Percentiles rank a stretch among this genome's conserved stretches.
Conservation (phyloP, 2,888 invertebrate genomes). For the Eumerus sabulonum region DNA sequence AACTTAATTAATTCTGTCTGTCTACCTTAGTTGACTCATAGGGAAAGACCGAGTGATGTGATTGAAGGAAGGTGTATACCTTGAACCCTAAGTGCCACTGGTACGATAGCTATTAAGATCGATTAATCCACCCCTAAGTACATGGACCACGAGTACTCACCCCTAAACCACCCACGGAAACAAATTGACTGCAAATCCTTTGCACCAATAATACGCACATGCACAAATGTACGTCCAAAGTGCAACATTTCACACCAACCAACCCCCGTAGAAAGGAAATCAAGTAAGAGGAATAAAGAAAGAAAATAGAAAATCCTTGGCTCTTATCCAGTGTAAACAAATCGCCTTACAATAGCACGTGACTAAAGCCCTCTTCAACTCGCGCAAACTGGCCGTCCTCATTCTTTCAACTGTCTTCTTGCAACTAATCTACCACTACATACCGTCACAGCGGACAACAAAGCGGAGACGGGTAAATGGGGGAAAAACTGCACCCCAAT, state of each 20-base stretch:
- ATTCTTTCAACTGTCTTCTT: constrained; percentile 14
- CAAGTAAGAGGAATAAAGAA: neutral
- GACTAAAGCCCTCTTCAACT: constrained; percentile 40
- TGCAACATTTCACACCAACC: constrained; percentile 78
- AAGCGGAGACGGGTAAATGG: constrained; percentile 44
- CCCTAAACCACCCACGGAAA: constrained; percentile 45
- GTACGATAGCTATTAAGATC: constrained; percentile 61
- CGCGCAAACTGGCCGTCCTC: constrained; percentile 23
- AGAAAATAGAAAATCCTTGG: constrained; percentile 57
- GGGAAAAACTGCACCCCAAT: constrained; percentile 60
- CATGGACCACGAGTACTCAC: constrained; percentile 16
- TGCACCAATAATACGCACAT: constrained; percentile 66
- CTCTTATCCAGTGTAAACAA: constrained; percentile 68
- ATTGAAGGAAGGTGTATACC: constrained; percentile 28
- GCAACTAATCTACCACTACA: constrained; percentile 56
- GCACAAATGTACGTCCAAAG: constrained; percentile 73
- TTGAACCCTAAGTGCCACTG: constrained; percentile 56
- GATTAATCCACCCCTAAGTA: constrained; percentile 67
- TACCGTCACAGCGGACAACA: too few relatives aligned
- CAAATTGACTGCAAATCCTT: constrained; percentile 68
- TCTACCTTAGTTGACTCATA: constrained; percentile 46
- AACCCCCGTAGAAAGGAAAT: neutral
- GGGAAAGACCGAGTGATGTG: neutral
- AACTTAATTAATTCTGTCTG: constrained; percentile 67
- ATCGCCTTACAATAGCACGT: constrained; percentile 68